Conservation (phyloP, 2,888 invertebrate genomes). For the Acleris cristana region DNA sequence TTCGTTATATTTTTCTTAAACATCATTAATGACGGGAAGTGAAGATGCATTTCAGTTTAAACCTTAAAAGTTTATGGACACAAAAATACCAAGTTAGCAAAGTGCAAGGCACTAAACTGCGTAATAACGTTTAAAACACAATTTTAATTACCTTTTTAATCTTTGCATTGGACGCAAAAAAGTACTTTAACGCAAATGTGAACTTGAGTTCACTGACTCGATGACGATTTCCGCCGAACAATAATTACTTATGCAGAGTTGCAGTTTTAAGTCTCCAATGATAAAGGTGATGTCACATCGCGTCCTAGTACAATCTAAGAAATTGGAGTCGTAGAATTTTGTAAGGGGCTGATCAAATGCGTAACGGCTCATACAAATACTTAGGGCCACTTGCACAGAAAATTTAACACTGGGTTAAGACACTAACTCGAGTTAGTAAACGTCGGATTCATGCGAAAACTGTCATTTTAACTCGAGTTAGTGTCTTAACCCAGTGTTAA, state of each 20-base stretch:
- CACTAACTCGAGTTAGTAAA: no score
- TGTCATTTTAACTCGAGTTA: no score
- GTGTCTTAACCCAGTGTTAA: no score
- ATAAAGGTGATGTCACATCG: no score
- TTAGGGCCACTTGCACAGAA: no score
- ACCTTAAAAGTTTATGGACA: not conserved
- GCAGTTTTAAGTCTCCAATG: not conserved
- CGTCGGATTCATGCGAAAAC: no score
- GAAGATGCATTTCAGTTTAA: not conserved
- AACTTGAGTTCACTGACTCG: constrained; percentile 6
- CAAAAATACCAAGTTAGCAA: not conserved
- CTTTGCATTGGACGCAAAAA: constrained; percentile 2
- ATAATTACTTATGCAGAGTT: constrained; percentile 4
- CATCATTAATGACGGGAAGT: not conserved
- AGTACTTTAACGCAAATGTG: constrained; percentile 1
- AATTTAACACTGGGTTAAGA: no score
- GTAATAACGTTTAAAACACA: not conserved
- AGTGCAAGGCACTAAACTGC: constrained; percentile 1
- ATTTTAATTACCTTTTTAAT: not conserved
- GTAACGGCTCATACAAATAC: no score
- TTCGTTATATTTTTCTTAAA: not conserved
- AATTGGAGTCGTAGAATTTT: no score
- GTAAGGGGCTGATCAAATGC: no score
- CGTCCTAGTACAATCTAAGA: no score
- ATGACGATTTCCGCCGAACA: constrained; percentile 9